Percentiles rank a stretch among this genome's conserved stretches.
phyloP scores from a whole-genome alignment of 30 jellyfish, hydroid and myxozoan genomes.

The Rhopilema esculentum region DNA sequence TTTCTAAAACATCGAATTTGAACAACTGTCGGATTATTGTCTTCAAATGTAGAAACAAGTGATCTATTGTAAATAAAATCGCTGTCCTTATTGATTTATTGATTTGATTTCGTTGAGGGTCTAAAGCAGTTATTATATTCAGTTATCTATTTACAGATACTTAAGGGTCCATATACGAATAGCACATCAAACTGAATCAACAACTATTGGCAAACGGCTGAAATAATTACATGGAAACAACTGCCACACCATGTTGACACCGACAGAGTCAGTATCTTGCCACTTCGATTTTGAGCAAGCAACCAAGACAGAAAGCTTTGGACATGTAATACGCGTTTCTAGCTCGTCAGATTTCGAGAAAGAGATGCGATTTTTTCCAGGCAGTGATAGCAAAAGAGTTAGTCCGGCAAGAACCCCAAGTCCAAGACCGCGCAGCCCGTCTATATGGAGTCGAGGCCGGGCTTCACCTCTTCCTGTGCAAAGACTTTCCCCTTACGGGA shows the following conservation, averaged over 20 bases:
- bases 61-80: background rate
- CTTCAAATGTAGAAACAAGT: background rate
- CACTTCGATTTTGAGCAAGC: background rate
- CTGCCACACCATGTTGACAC: background rate
- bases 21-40: background rate
- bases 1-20: background rate
- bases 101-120: no score
- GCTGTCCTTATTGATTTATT: background rate
- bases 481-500: constrained; percentile 42
- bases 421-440: constrained; percentile 22
- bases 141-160: no score
- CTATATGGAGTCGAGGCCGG: constrained; percentile 35
- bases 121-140: no score
- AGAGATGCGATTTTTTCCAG: background rate
- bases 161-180: no score
- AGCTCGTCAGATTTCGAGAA: background rate
- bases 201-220: no score
- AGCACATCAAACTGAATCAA: no score
- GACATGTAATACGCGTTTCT: background rate
- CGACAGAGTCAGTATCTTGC: background rate
- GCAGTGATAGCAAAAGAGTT: constrained; percentile 31
- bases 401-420: constrained; percentile 59
- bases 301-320: background rate
- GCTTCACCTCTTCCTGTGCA: constrained; percentile 20
- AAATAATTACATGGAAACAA: background rate